Conservation (phyloP, 2,888 invertebrate genomes). For the Orthonevra nobilis region DNA sequence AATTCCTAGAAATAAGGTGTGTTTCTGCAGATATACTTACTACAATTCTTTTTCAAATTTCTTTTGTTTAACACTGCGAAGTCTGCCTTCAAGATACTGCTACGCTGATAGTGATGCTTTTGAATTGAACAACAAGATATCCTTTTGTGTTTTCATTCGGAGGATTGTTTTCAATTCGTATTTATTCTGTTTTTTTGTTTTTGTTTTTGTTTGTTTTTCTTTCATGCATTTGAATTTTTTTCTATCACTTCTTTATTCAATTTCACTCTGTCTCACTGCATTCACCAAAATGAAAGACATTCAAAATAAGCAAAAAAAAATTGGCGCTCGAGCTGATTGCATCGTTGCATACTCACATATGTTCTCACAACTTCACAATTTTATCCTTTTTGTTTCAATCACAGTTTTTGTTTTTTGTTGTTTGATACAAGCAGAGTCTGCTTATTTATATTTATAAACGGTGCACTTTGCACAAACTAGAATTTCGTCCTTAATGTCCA, state of each 20-base stretch:
- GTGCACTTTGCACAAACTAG: too few species aligned
- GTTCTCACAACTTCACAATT: slow-evolving; percentile 41
- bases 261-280: slow-evolving; percentile 34
- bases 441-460: too few species aligned
- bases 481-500: too few species aligned
- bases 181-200: too few species aligned
- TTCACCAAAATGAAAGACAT: slow-evolving; percentile 11
- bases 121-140: slow-evolving; percentile 15
- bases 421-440: slow-evolving; percentile 22
- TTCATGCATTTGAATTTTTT: slow-evolving; percentile 36
- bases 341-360: slow-evolving; percentile 56
- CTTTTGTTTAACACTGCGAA: slow-evolving; percentile 61
- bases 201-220: slow-evolving; percentile 3
- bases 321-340: slow-evolving; percentile 65
- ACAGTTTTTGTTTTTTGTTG: too few species aligned
- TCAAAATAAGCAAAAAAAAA: slow-evolving; percentile 15
- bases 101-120: slow-evolving; percentile 65
- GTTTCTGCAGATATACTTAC: slow-evolving; percentile 35
- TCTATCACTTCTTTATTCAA: slow-evolving; percentile 30
- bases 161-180: too few species aligned
- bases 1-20: slow-evolving; percentile 53
- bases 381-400: slow-evolving; percentile 9
- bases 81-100: slow-evolving; percentile 68
- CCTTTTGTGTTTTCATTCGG: neutral
- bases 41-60: slow-evolving; percentile 16